Evolutionary conservation across 2,888 invertebrate species (phyloP).

Genomic region (Drosophila setosimentum): DNA sequence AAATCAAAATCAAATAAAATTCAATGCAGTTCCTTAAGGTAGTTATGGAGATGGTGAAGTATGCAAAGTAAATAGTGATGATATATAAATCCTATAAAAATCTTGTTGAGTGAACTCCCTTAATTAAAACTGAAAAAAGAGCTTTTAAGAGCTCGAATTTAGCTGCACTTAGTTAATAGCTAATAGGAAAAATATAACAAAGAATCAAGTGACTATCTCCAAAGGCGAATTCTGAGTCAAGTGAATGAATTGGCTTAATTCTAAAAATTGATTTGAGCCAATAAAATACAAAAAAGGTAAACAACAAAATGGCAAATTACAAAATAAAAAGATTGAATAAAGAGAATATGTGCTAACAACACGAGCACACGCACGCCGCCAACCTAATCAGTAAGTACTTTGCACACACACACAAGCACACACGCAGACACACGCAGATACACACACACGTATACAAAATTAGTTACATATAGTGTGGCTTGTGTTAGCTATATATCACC

Average conservation of each 20-base stretch:
- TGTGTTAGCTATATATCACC: constrained; percentile 28
- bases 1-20: not conserved
- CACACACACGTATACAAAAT: constrained; percentile 23
- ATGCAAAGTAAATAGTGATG: not conserved
- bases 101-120: not conserved
- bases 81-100: not conserved
- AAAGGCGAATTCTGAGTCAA: constrained; percentile 31
- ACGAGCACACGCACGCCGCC: constrained; percentile 72
- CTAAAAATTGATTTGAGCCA: constrained; percentile 46
- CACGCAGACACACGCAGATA: constrained; percentile 24
- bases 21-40: not conserved
- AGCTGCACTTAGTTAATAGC: constrained; percentile 27
- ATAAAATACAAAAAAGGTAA: constrained; percentile 48
- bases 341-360: constrained; percentile 68
- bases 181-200: not conserved
- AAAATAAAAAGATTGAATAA: constrained; percentile 12
- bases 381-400: constrained; percentile 68
- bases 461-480: constrained; percentile 24
- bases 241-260: constrained; percentile 38
- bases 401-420: constrained; percentile 47
- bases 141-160: constrained; percentile 22
- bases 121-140: not conserved
- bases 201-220: constrained; percentile 23
- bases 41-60: not conserved
- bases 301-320: constrained; percentile 30